A percentile compares a stretch with the other conserved stretches of the same genome.
These are phyloP conservation scores for Aphidius gifuensis DNA, from an alignment of 1,140 invertebrate species.

Conservation along the genomic window DNA sequence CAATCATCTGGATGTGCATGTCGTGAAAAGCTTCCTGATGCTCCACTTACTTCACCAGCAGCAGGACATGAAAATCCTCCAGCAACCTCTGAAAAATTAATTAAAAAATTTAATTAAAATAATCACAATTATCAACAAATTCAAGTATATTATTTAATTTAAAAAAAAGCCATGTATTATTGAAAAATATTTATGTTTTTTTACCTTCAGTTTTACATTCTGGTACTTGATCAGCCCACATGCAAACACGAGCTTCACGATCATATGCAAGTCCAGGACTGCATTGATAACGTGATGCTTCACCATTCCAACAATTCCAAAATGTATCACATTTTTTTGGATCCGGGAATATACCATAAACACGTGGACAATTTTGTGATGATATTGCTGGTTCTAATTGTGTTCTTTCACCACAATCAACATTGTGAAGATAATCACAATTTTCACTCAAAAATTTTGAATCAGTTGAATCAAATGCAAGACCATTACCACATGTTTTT, in stretches of 20 bases:
- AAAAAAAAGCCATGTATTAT: not conserved
- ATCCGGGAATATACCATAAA: slow-evolving; percentile 92
- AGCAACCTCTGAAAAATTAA: slow-evolving; percentile 70
- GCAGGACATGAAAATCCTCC: slow-evolving; percentile 86
- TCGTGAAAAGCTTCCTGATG: slow-evolving; percentile 83
- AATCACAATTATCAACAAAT: not conserved
- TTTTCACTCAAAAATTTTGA: slow-evolving; percentile 88
- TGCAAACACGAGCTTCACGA: slow-evolving; percentile 85
- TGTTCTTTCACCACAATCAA: slow-evolving; percentile 86
- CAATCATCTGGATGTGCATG: slow-evolving; percentile 94
- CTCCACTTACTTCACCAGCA: slow-evolving; percentile 72
- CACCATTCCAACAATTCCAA: slow-evolving; percentile 96
- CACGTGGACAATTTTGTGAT: slow-evolving; percentile 78
- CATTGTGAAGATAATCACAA: slow-evolving; percentile 93
- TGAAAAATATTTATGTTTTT: slow-evolving; percentile 12
- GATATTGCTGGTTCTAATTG: slow-evolving; percentile 83
- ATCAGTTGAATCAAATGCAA: slow-evolving; percentile 87
- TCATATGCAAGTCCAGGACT: slow-evolving; percentile 92
- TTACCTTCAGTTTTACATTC: slow-evolving; percentile 84
- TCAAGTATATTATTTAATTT: not conserved
- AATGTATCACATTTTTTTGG: slow-evolving; percentile 86
- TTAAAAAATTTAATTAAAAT: not conserved
- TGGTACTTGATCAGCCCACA: slow-evolving; percentile 91
- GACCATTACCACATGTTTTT: slow-evolving; percentile 90
- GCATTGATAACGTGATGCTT: slow-evolving; percentile 89